These are phyloP conservation scores for Gambusia affinis DNA, from an alignment of 2,113 vertebrate genomes.

Conservation along the genomic window DNA sequence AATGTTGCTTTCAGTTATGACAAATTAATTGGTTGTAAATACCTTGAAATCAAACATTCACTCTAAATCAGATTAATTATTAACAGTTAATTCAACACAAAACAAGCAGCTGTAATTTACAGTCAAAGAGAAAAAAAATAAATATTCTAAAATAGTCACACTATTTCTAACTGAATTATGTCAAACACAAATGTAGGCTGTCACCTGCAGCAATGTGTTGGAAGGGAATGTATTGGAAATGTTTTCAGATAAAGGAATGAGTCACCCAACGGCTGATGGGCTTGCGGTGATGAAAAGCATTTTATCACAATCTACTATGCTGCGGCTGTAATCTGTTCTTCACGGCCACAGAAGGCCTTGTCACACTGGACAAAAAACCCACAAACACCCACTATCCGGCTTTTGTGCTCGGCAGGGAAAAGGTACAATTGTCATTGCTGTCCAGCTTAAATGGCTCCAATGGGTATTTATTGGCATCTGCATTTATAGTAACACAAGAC, in stretches of 20 bases:
- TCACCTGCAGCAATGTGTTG: slow-evolving; percentile 15
- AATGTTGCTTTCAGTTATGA: not conserved
- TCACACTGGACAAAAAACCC: slow-evolving; percentile 8
- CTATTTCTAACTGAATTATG: slow-evolving; percentile 14
- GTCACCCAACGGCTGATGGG: slow-evolving; percentile 13
- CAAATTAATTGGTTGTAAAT: slow-evolving; percentile 1
- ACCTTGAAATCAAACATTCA: not conserved
- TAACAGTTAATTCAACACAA: not conserved
- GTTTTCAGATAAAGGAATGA: slow-evolving; percentile 33
- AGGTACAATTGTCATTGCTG: slow-evolving; percentile 9
- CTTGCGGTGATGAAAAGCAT: slow-evolving; percentile 9
- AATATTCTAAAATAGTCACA: not conserved
- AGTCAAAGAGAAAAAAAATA: not conserved
- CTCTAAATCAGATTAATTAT: not conserved
- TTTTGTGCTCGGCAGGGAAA: not conserved
- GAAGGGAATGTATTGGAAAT: slow-evolving; percentile 19
- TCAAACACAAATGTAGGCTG: slow-evolving; percentile 19
- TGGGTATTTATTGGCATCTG: slow-evolving; percentile 2
- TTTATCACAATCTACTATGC: slow-evolving; percentile 22
- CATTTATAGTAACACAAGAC: not conserved
- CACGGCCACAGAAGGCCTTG: slow-evolving; percentile 2
- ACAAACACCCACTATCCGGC: slow-evolving; percentile 6
- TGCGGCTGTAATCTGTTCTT: slow-evolving; percentile 11
- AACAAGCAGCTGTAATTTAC: not conserved
- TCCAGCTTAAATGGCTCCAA: slow-evolving; percentile 4